phyloP scores from a whole-genome alignment of 2,888 invertebrate genomes.

The Torymus tubicola region DNA sequence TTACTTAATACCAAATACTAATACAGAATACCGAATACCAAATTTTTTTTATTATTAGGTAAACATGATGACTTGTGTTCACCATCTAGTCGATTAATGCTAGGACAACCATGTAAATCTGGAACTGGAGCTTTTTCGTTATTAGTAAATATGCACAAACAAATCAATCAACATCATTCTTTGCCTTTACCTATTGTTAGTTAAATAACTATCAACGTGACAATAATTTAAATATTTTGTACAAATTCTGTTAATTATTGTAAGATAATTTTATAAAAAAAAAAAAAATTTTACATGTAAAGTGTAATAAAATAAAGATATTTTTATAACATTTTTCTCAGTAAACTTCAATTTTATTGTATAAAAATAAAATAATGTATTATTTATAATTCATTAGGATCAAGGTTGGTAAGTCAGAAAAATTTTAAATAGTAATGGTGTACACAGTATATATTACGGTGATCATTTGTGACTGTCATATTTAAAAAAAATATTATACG shows the following conservation, averaged over 20 bases:
- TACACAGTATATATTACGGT: constrained; percentile 39
- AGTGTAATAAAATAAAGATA: constrained; percentile 33
- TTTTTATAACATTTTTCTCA: constrained; percentile 26
- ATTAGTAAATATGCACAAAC: constrained; percentile 47
- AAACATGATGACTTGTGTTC: constrained; percentile 86
- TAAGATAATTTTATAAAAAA: no score
- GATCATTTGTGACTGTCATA: constrained; percentile 29
- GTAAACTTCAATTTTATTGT: constrained; percentile 50
- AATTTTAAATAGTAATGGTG: constrained; percentile 34
- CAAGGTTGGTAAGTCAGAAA: constrained; percentile 27
- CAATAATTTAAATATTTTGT: no score
- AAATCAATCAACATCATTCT: constrained; percentile 34
- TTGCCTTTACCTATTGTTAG: constrained; percentile 21
- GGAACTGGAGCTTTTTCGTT: constrained; percentile 84
- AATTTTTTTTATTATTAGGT: constrained; percentile 77
- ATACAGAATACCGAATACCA: neutral
- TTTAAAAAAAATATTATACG: constrained; percentile 41
- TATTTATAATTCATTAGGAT: constrained; percentile 45
- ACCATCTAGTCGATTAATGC: constrained; percentile 91
- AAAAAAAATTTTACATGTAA: constrained; percentile 20
- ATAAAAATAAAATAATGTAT: constrained; percentile 54
- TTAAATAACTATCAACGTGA: constrained; percentile 9
- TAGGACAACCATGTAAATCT: constrained; percentile 88
- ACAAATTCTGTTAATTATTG: neutral
- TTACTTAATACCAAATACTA: neutral